Conservation (phyloP, 2,113 vertebrate genomes). For the Syrmaticus mikado region DNA sequence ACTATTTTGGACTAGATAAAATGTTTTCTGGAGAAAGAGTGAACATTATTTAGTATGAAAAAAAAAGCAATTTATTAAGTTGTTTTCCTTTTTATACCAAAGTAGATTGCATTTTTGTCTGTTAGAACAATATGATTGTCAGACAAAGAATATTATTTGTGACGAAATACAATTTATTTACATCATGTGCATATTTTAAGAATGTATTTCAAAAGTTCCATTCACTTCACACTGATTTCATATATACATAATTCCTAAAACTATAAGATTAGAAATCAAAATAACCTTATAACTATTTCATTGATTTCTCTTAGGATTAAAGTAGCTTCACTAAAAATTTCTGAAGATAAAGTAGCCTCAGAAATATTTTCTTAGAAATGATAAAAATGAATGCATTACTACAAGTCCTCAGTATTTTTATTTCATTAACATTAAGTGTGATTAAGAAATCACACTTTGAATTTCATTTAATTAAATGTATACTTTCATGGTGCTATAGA, state of each 20-base stretch:
- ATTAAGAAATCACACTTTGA: background rate
- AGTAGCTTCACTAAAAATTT: background rate
- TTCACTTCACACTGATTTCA: background rate
- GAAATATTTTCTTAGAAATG: background rate
- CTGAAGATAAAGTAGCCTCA: background rate
- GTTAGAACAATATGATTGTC: background rate
- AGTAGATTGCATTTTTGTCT: background rate
- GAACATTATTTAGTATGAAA: background rate
- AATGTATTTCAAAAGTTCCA: background rate
- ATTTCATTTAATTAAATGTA: background rate
- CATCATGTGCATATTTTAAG: fast-evolving
- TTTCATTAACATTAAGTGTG: background rate
- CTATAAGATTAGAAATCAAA: background rate
- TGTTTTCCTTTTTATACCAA: background rate
- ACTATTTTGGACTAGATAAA: background rate
- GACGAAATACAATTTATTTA: background rate
- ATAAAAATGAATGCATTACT: background rate
- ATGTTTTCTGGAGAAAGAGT: background rate
- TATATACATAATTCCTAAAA: background rate
- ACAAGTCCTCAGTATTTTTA: background rate
- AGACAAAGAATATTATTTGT: background rate
- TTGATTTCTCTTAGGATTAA: background rate
- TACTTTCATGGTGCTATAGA: background rate
- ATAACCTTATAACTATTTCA: background rate
- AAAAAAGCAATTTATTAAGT: background rate